Evolutionary conservation across 37 sponge, comb jelly and placozoan species (phyloP), one percentile per base, ranked within the genome.

Genomic region (Chondrilla cf. caribensis): DNA sequence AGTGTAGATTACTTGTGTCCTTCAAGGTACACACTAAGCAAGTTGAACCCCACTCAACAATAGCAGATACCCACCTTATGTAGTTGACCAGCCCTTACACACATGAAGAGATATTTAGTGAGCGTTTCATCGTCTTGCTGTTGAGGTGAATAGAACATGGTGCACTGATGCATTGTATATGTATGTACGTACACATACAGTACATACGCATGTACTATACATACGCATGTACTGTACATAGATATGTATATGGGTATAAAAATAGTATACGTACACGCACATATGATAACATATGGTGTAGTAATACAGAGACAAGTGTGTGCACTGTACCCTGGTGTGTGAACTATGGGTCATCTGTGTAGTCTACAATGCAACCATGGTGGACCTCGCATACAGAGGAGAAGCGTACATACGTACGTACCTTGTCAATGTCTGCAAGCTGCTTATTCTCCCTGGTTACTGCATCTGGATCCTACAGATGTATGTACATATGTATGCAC

Each of bases 391-490:
- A n/a, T n/a, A n/a, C n/a, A n/a, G n/a, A n/a, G n/a, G n/a, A n/a
- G n/a, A n/a, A n/a, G n/a, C n/a, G n/a, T n/a, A n/a, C n/a, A n/a
- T n/a, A n/a, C n/a, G n/a, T n/a, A n/a, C 80, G 5, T 36, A 86
- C 87, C 82, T 62, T 84, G 77, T 95, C 96, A n/a, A 90, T 54
- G 2, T 92, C 93, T 1, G 89, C 84, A 25, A 95, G 75, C 21
- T 86, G 79, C 47, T 83, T 87, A 18, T 79, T 81, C 67, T 90
- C 70, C 35, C 98, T 40, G 17, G 78, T 70, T 4, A 91, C 86
- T 47, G 93, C 98, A 84, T 97, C 98, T 44, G 95, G 93, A 66
- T 97, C 98, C 96, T 92, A 41, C 40, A 37, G 71, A 36, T 4
- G n/a, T n/a, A n/a, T n/a, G n/a, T n/a, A n/a, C n/a, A n/a, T n/a